Base-by-base conservation (phyloP, 2,113 vertebrate genomes). In the Gallinago undulata region DNA sequence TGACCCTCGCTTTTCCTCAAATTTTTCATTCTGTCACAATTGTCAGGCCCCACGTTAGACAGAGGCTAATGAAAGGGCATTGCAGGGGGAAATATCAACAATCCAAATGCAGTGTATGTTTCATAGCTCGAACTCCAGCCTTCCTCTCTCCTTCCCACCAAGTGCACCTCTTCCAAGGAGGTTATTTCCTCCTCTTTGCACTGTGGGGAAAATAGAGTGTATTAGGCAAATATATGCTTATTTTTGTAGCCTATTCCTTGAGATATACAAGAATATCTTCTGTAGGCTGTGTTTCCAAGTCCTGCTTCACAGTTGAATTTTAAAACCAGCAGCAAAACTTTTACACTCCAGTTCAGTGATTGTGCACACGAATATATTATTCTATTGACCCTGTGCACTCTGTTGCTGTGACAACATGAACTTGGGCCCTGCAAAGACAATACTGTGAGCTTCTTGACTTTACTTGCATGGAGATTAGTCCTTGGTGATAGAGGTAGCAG, bases 341-440 rank as follows among this genome's bases (percentile, higher is more conserved):
- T 66, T 93, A 57, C 63, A 55, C 68, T 96, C 68, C 84, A 31
- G 15, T 93, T 94, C 85, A 53, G 72, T 72, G 53, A 79, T 6
- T 66, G 57, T 70, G 51, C 90, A 85, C 93, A 39, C 62, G 92
- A 87, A 96, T 75, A 57, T 85, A 73, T 96, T 96, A 97, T 96
- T 97, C 92, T 86, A 6, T 93, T 96, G 95, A 94, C 96, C 93
- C 77, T 55, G 33, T 89, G 89, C 27, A 50, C 95, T 95, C 94
- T 86, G 97, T 97, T 98, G 96, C 97, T 97, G 97, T 97, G 97
- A 98, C 97, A 97, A 97, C 96, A 91, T 75, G 94, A 97, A 95
- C 96, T 97, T 95, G 83, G 83, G 92, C 91, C 94, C 82, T 95
- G 87, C 84, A 88, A 91, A 97, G 97, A 97, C 96, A 97, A 95